Evolutionary conservation across 2,113 vertebrate genomes (phyloP).

Genomic region (Sinocyclocheilus anshuiensis): DNA sequence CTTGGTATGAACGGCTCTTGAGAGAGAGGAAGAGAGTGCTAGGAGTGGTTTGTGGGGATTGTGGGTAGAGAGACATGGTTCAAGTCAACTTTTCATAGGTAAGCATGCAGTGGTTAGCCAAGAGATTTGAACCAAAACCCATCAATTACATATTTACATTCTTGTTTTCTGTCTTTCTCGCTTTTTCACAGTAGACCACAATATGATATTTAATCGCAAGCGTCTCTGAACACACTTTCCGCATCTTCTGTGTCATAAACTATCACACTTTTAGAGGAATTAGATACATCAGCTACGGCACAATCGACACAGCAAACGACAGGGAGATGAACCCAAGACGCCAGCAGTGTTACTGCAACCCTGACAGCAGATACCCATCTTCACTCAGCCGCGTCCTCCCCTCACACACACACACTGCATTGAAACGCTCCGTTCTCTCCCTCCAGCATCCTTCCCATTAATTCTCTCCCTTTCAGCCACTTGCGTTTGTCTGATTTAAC

Average conservation of each 20-base stretch:
- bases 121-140: not conserved
- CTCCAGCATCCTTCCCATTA: slow-evolving; percentile 82
- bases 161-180: not conserved
- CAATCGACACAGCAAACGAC: slow-evolving; percentile 41
- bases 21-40: not conserved
- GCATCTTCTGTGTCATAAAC: slow-evolving; percentile 29
- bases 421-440: slow-evolving; percentile 61
- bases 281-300: slow-evolving; percentile 55
- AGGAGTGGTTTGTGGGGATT: not conserved
- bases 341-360: slow-evolving; percentile 29
- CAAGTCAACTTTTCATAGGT: not conserved
- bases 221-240: not conserved
- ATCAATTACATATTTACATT: not conserved
- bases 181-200: not conserved
- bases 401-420: slow-evolving; percentile 43
- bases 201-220: not conserved
- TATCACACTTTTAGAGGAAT: slow-evolving; percentile 49
- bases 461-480: slow-evolving; percentile 89
- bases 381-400: slow-evolving; percentile 38
- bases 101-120: not conserved
- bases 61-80: not conserved
- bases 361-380: slow-evolving; percentile 58
- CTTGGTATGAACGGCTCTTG: not conserved
- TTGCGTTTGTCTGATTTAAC: slow-evolving; percentile 98
- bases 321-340: slow-evolving; percentile 55